Conservation (phyloP, 2,888 invertebrate species). For the Eulithis prunata region DNA sequence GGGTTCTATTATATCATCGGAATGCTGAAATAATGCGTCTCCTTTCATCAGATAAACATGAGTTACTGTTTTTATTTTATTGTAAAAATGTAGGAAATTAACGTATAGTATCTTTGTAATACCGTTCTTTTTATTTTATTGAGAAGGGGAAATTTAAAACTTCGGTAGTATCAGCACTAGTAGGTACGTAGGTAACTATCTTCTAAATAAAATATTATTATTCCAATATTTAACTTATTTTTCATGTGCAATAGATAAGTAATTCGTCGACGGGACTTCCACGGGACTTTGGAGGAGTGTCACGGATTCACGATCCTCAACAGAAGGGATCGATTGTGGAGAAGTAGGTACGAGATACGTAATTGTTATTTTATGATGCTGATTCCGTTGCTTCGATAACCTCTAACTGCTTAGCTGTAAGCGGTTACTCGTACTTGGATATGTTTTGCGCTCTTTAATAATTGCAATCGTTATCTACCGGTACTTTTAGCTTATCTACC, state of each 20-base stretch:
- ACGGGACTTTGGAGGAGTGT: too few relatives aligned
- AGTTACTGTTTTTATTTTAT: neutral
- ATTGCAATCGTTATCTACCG: neutral
- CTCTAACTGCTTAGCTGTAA: neutral
- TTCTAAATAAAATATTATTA: too few relatives aligned
- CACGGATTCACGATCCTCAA: too few relatives aligned
- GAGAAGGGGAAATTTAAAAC: too few relatives aligned
- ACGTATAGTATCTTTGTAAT: too few relatives aligned
- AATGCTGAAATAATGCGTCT: conserved; percentile 3
- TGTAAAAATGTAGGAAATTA: too few relatives aligned
- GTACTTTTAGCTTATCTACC: neutral
- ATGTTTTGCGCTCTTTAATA: conserved; percentile 1
- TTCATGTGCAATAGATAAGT: neutral
- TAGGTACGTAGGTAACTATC: too few relatives aligned
- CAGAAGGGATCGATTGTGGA: too few relatives aligned
- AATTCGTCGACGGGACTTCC: too few relatives aligned
- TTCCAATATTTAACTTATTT: neutral
- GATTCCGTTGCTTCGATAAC: conserved; percentile 1
- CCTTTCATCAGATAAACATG: conserved; percentile 20
- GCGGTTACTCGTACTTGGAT: too few relatives aligned
- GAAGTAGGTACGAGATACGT: neutral
- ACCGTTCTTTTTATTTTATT: too few relatives aligned
- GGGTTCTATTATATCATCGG: conserved; percentile 18
- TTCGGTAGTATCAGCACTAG: too few relatives aligned
- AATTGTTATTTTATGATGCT: neutral